These are phyloP conservation scores for Pseudomyrmex dendroicus DNA, from an alignment of 1,140 invertebrate species.

Conservation along the genomic window DNA sequence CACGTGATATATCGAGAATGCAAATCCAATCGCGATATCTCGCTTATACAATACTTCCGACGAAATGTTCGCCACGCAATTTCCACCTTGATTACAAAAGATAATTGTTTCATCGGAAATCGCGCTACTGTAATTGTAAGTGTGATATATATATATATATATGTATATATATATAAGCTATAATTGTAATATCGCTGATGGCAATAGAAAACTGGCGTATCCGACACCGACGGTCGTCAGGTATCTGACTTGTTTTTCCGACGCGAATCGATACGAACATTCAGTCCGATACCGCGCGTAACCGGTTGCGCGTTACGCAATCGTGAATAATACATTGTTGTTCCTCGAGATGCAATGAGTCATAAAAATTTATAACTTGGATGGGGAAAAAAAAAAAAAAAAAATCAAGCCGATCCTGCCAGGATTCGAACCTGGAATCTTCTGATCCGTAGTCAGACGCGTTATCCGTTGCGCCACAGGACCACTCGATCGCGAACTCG, in stretches of 20 bases:
- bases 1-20: neutral
- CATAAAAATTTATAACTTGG: neutral
- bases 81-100: neutral
- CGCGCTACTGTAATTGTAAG: neutral
- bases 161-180: too few relatives aligned
- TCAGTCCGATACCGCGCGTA: neutral
- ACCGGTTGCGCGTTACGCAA: conserved; percentile 17
- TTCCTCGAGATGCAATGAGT: conserved; percentile 24
- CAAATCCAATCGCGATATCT: neutral
- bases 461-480: conserved; percentile 96
- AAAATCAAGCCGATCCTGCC: conserved; percentile 89
- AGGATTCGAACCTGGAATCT: conserved; percentile 97
- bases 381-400: conserved; percentile 32
- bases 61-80: conserved; percentile 7
- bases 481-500: conserved; percentile 81
- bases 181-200: neutral
- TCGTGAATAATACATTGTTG: neutral
- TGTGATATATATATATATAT: neutral
- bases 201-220: neutral
- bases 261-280: neutral
- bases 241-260: neutral
- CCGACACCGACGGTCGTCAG: neutral
- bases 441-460: conserved; percentile 96
- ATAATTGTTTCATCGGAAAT: conserved; percentile 2
- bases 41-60: neutral